phyloP scores from a whole-genome alignment of 1,140 invertebrate genomes.

The Dreissena rostriformis region DNA sequence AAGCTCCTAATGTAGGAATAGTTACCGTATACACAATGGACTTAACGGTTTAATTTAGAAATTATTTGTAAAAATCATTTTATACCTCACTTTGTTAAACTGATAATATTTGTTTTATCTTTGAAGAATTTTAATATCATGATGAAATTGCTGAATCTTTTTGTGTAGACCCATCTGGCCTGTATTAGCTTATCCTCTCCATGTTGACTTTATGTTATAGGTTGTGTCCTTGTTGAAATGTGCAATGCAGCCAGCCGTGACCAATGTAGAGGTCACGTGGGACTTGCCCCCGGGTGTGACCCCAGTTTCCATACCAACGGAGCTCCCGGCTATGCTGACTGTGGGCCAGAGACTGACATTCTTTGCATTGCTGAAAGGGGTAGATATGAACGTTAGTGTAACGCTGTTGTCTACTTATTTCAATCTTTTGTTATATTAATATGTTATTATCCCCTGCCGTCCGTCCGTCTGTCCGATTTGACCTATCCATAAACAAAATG shows the following conservation, averaged over 20 bases:
- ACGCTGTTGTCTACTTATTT: neutral
- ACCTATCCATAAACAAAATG: neutral
- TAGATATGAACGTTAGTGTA: conserved; percentile 13
- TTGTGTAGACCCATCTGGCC: too few relatives aligned
- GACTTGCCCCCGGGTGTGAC: conserved; percentile 49
- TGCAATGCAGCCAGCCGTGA: conserved; percentile 77
- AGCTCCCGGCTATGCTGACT: conserved; percentile 21
- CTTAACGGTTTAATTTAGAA: too few relatives aligned
- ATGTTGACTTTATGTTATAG: conserved; percentile 24
- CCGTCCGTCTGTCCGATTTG: too few relatives aligned
- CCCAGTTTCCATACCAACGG: conserved; percentile 34
- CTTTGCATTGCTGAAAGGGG: conserved; percentile 40
- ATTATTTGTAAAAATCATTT: too few relatives aligned
- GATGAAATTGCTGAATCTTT: neutral
- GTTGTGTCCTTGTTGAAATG: conserved; percentile 72
- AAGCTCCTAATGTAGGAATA: too few relatives aligned
- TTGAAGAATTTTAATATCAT: neutral
- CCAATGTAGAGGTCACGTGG: conserved; percentile 65
- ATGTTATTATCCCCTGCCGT: too few relatives aligned
- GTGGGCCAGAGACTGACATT: conserved; percentile 50
- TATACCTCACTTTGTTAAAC: too few relatives aligned
- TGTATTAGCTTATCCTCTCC: too few relatives aligned
- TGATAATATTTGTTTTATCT: neutral
- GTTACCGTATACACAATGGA: too few relatives aligned
- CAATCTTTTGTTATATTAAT: neutral